Evolutionary conservation across 2,113 vertebrate species (phyloP), one percentile per base, ranked within the genome.

Genomic region (Eurystomus gularis): DNA sequence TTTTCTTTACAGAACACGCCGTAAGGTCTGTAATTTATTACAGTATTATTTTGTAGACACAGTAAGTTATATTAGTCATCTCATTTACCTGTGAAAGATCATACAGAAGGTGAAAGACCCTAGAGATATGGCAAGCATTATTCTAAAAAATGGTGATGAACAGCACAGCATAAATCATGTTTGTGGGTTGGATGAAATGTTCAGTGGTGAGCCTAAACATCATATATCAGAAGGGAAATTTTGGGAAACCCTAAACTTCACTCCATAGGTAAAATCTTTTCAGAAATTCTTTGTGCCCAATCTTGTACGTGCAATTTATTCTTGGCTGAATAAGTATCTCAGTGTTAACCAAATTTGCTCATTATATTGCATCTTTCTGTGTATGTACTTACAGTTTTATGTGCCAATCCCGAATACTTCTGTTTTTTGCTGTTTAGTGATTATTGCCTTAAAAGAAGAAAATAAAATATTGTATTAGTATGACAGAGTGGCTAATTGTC

Each of bases 81-180:
- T 94, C 82, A 94, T 86, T 94, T 95, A 94, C 85, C 89, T 93
- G 82, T 94, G 95, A 97, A 96, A 96, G 77, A 94, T 97, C 93
- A 96, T 94, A 97, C 93, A 97, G 94, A 95, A 91, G 85, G 91
- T 86, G 92, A 94, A 97, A 94, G 91, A 87, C 71, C 93, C 94
- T 93, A 96, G 88, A 97, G 88, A 72, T 88, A 91, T 58, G 70
- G 84, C 57, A 88, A 94, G 42, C 72, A 78, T 81, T 89, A 95
- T 95, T 96, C 90, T 96, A 92, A 97, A 73, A 95, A 94, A 90
- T 90, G 42, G 70, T 90, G 93, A 94, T 92, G 90, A 97, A 95
- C 86, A 96, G 39, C 51, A 77, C 25, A 71, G 19, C 17, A 96
- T 97, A 97, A 97, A 97, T 97, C 93, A 94, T 82, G 86, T 93